Conservation (phyloP, 2,888 invertebrate species). For the Polietes domitor region DNA sequence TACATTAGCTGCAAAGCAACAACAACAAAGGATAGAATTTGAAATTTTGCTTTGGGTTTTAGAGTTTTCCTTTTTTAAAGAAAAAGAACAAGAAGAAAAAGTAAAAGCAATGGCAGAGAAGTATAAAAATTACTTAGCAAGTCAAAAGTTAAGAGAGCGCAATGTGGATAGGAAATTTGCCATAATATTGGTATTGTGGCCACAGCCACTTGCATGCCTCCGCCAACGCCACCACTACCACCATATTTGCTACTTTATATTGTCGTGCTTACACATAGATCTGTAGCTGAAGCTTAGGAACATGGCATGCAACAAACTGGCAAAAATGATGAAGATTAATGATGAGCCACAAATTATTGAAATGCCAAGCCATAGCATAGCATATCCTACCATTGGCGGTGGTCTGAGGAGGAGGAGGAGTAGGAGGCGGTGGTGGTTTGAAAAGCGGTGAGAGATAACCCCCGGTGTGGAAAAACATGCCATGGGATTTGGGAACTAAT, state of each 20-base stretch:
- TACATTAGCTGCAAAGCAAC: constrained; percentile 10
- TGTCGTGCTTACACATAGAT: not conserved
- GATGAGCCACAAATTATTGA: constrained; percentile 37
- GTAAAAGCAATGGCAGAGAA: constrained; percentile 1
- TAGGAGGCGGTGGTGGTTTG: not conserved
- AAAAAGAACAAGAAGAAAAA: not conserved
- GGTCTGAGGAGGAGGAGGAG: not conserved
- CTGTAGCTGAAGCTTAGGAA: not conserved
- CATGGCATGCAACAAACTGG: constrained; percentile 34
- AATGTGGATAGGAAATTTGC: constrained; percentile 5
- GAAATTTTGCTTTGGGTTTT: constrained; percentile 22
- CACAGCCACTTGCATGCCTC: not conserved
- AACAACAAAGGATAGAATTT: constrained; percentile 10
- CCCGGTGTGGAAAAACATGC: not conserved
- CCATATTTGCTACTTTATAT: not conserved
- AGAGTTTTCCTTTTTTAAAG: not conserved
- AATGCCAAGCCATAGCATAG: not conserved
- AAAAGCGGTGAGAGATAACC: not conserved
- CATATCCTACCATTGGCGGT: not conserved
- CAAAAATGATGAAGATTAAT: constrained; percentile 58
- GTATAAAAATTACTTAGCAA: constrained; percentile 41
- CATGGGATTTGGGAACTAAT: not conserved
- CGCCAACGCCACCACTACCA: not conserved
- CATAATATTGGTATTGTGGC: not conserved
- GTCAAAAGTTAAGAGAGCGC: constrained; percentile 53